Evolutionary conservation across 2,888 invertebrate species (phyloP), one percentile per base, ranked within the genome.

Genomic region (Ptycholaimellus sp.): DNA sequence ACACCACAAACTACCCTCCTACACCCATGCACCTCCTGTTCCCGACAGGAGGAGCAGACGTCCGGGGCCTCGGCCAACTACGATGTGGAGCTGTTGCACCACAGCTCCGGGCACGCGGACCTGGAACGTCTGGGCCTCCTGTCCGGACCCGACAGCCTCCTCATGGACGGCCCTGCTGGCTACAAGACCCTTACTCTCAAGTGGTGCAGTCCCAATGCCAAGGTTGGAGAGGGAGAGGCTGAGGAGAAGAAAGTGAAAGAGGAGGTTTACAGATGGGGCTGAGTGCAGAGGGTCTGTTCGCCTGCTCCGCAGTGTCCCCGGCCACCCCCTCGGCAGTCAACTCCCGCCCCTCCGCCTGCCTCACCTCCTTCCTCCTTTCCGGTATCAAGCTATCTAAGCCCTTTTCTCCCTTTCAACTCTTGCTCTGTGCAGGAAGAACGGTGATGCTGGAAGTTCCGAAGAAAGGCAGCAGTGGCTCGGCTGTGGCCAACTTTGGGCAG

Each of bases 241-340:
- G n/a, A n/a, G n/a, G n/a, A n/a, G n/a, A n/a, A n/a, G n/a, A n/a
- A n/a, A n/a, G n/a, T n/a, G n/a, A n/a, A n/a, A n/a, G n/a, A n/a
- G n/a, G n/a, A n/a, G n/a, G n/a, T n/a, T n/a, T n/a, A n/a, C n/a
- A n/a, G n/a, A n/a, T n/a, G n/a, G n/a, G n/a, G n/a, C n/a, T n/a
- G n/a, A n/a, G n/a, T n/a, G n/a, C n/a, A n/a, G n/a, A n/a, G n/a
- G n/a, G n/a, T n/a, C n/a, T n/a, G n/a, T 40, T 45, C 38, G 35
- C 46, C 43, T 46, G 46, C 19, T 45, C 46, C 3, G 37, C 35
- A 16, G 74, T 82, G 60, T 76, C 76, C 62, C 68, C 83, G 41
- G 81, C 90, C 19, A 87, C 90, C 0, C 87, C 90, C 0, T 81
- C 85, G 0, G 85, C 90, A 62, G 85, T 90, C 1, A 90, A 85